phyloP scores from a whole-genome alignment of 1,140 invertebrate genomes.

The Acyrthosiphon pisum region DNA sequence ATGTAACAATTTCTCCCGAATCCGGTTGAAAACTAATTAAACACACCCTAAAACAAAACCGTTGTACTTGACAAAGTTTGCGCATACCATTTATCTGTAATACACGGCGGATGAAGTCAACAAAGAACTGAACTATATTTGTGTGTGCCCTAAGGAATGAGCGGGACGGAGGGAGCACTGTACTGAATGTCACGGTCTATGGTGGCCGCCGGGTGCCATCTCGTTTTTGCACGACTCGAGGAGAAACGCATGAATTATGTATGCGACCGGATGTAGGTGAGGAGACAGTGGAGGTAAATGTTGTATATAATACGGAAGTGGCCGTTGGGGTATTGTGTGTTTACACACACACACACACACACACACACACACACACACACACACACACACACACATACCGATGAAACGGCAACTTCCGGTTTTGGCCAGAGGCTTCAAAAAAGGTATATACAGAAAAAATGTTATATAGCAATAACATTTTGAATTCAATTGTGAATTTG shows the following conservation, averaged over 20 bases:
- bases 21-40: background rate
- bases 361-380: background rate
- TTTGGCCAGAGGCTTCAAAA: conserved; percentile 12
- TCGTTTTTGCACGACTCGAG: conserved; percentile 35
- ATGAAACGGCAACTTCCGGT: conserved; percentile 50
- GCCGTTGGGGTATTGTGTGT: conserved; percentile 31
- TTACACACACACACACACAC: background rate
- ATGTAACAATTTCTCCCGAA: background rate
- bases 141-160: background rate
- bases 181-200: conserved; percentile 25
- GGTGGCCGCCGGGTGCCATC: conserved; percentile 12
- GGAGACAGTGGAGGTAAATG: background rate
- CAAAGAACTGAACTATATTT: conserved; percentile 12
- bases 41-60: background rate
- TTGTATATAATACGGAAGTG: conserved; percentile 32
- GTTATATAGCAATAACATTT: background rate
- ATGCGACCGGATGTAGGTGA: conserved; percentile 6
- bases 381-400: background rate
- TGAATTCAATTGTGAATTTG: conserved; percentile 2
- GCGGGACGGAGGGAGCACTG: background rate
- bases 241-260: conserved; percentile 52
- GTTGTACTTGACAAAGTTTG: conserved; percentile 19
- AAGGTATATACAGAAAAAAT: background rate
- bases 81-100: background rate
- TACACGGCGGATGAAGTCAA: background rate